Evolutionary conservation across 2,113 vertebrate genomes (phyloP), one percentile per base, ranked within the genome.

Genomic region (Scytalopus superciliaris): DNA sequence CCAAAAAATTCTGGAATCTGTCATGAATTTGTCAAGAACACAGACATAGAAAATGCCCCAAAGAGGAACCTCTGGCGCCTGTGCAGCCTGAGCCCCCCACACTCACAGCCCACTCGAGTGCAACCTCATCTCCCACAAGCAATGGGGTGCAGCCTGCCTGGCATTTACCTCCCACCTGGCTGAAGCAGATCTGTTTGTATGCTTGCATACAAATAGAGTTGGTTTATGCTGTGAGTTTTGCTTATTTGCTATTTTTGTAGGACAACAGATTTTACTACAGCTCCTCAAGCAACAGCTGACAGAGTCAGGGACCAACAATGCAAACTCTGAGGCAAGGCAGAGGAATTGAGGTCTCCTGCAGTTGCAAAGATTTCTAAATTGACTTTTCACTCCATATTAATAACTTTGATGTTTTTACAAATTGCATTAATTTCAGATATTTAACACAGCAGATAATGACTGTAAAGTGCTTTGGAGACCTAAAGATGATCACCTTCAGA

Each of bases 211-310:
- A 47, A 30, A 22, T 7, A 1, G 19, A 45, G 31, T 37, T 68
- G 63, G 42, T 63, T 53, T 80, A 27, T 2, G 18, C 68, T 83
- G 70, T 0, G 1, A 52, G 27, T 55, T 68, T 75, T 79, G 60
- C 44, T 89, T 56, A 40, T 75, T 93, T 87, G 37, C 76, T 93
- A 1, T 52, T 92, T 92, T 40, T 1, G 7, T 63, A 37, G 76
- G 64, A 68, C 56, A 93, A 37, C 56, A 78, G 60, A 72, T 84
- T 93, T 93, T 84, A 87, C 68, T 84, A 35, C 89, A 84, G 76
- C 42, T 84, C 64, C 73, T 60, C 5, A 1, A 56, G 89, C 76
- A 70, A 67, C 66, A 82, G 77, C 66, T 87, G 87, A 64, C 30
- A n/a, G 66, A 82, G 42, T 57, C 31, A 27, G 4, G 8, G 78